These are phyloP conservation scores for Pelmatolapia mariae DNA, from an alignment of 2,113 vertebrate genomes.

Conservation along the genomic window DNA sequence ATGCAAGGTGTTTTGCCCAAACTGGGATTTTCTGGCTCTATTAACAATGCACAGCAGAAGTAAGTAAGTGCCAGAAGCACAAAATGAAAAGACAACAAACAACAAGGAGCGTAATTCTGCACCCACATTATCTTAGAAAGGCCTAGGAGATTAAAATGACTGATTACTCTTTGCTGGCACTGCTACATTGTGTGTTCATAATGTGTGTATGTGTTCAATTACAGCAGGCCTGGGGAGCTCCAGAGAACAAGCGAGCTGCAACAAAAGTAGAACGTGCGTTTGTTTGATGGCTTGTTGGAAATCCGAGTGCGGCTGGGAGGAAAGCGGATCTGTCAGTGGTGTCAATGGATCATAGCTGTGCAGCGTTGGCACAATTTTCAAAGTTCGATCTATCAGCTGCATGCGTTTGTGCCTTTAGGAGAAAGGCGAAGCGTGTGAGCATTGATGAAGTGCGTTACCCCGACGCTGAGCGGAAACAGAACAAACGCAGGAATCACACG, in stretches of 20 bases:
- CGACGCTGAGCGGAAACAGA: not conserved
- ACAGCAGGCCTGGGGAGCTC: not conserved
- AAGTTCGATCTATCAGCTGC: slow-evolving; percentile 11
- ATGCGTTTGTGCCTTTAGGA: not conserved
- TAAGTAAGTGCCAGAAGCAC: not conserved
- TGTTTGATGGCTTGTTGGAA: slow-evolving; percentile 14
- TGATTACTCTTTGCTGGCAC: not conserved
- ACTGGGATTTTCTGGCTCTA: not conserved
- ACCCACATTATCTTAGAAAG: not conserved
- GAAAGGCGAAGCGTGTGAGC: not conserved
- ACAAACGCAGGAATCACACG: not conserved
- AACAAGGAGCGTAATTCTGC: not conserved
- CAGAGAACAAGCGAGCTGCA: slow-evolving; percentile 8
- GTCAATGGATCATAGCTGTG: slow-evolving; percentile 22
- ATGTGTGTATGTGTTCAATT: not conserved
- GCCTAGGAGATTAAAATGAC: not conserved
- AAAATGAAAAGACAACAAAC: not conserved
- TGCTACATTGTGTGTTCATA: not conserved
- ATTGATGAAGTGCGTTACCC: not conserved
- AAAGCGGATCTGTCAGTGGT: not conserved
- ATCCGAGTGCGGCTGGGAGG: not conserved
- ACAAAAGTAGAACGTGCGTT: slow-evolving; percentile 2
- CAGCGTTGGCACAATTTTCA: slow-evolving; percentile 21
- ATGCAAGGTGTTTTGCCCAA: not conserved
- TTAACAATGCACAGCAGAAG: not conserved